Evolutionary conservation across 2,113 vertebrate genomes (phyloP).

Genomic region (Spea multiplicata): DNA sequence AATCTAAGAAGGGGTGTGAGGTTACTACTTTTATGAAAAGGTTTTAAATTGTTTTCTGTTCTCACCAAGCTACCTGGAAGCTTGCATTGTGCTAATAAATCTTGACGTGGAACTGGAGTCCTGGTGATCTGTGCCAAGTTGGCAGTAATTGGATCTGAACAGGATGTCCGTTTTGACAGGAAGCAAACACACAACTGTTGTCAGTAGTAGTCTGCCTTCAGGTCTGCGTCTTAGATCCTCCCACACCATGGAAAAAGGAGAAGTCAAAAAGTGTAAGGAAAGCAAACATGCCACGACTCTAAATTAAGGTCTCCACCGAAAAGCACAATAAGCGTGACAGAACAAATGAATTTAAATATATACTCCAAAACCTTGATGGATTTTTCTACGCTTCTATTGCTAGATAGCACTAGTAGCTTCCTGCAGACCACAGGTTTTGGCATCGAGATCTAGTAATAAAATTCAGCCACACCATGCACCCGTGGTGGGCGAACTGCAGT

Average conservation of each 20-base stretch:
- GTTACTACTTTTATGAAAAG: no score
- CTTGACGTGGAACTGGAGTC: slow-evolving; percentile 21
- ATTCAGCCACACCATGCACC: neutral
- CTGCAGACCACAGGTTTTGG: neutral
- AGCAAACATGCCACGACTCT: slow-evolving; percentile 29
- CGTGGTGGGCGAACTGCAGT: neutral
- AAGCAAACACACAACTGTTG: slow-evolving; percentile 46
- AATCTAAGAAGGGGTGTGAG: no score
- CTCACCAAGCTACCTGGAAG: slow-evolving; percentile 1
- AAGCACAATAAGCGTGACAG: slow-evolving; percentile 24
- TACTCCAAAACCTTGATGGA: no score
- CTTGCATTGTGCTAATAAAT: slow-evolving; percentile 10
- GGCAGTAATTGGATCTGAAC: slow-evolving; percentile 48
- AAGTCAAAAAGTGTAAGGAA: slow-evolving; percentile 30
- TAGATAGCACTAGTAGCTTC: neutral
- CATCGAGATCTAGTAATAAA: neutral
- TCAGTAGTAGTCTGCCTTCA: slow-evolving; percentile 47
- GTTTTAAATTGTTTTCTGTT: neutral
- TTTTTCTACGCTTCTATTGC: neutral
- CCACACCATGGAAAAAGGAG: slow-evolving; percentile 41
- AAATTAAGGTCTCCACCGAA: neutral
- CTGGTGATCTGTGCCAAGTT: slow-evolving; percentile 45
- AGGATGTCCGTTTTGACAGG: slow-evolving; percentile 48
- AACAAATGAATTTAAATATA: neutral
- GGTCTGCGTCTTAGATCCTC: slow-evolving; percentile 46